phyloP scores from a whole-genome alignment of 2,888 invertebrate genomes.

The Homarus gammarus region DNA sequence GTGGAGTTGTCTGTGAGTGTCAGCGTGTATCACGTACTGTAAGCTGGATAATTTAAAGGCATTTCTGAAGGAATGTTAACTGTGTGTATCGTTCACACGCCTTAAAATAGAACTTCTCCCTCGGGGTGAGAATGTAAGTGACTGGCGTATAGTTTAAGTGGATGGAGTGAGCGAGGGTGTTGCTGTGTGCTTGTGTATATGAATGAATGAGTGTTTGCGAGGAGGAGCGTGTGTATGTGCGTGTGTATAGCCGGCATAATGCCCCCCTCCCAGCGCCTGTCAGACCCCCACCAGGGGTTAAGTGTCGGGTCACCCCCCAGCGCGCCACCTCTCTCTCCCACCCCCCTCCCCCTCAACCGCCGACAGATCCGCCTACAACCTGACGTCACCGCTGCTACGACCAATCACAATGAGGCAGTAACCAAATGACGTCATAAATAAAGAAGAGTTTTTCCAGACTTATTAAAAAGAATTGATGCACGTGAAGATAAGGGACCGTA shows the following conservation, averaged over 20 bases:
- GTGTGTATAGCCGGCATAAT: slow-evolving; percentile 49
- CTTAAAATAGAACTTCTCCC: too few species aligned
- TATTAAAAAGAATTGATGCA: too few species aligned
- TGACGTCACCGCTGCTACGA: not conserved
- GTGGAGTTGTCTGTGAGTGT: not conserved
- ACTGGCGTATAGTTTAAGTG: not conserved
- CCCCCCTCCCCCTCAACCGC: not conserved
- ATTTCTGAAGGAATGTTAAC: too few species aligned
- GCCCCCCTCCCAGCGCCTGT: slow-evolving; percentile 60
- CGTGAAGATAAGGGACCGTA: too few species aligned
- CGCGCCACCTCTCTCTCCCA: slow-evolving; percentile 7
- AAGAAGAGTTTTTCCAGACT: too few species aligned
- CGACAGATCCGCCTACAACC: not conserved
- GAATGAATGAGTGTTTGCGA: too few species aligned
- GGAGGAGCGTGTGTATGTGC: slow-evolving; percentile 52
- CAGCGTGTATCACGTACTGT: not conserved
- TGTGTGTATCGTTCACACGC: not conserved
- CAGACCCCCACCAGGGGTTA: slow-evolving; percentile 64
- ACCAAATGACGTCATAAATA: not conserved
- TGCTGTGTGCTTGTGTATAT: slow-evolving; percentile 6
- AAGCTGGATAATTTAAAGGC: too few species aligned
- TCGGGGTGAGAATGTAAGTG: too few species aligned
- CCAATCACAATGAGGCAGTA: not conserved
- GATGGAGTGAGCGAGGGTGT: not conserved
- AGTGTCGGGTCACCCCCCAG: slow-evolving; percentile 58